These are phyloP conservation scores for Hydropsyche betteni DNA, from an alignment of 2,888 invertebrate genomes.

Conservation along the genomic window DNA sequence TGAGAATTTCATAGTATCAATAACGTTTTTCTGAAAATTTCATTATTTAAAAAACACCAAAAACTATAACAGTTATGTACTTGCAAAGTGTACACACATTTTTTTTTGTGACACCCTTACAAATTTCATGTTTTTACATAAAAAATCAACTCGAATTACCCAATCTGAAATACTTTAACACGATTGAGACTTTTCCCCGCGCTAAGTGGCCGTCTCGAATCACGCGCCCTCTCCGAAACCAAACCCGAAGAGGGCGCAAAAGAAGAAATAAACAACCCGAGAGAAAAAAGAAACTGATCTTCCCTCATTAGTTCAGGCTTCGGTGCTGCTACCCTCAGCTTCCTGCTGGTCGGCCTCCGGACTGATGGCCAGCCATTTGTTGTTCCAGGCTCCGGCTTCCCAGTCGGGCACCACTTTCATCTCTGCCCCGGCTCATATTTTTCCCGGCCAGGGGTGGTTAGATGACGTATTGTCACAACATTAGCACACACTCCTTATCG, in stretches of 20 bases:
- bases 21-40: no score
- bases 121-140: no score
- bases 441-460: conserved; percentile 30
- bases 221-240: conserved; percentile 1
- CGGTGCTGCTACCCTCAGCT: conserved; percentile 31
- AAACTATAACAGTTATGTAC: no score
- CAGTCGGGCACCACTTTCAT: conserved; percentile 9
- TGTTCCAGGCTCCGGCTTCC: conserved; percentile 23
- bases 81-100: no score
- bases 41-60: no score
- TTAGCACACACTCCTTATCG: conserved; percentile 36
- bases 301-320: conserved; percentile 33
- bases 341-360: conserved; percentile 30
- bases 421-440: conserved; percentile 34
- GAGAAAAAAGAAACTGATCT: conserved; percentile 39
- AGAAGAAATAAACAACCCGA: background rate
- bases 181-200: background rate
- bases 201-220: conserved; percentile 9
- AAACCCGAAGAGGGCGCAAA: background rate
- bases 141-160: background rate
- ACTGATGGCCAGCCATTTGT: conserved; percentile 41
- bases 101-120: no score
- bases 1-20: no score
- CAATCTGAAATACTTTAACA: background rate
- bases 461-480: conserved; percentile 43